These are phyloP conservation scores for Phoxinus dragarum DNA, from an alignment of 2,797 vertebrate genomes.

Conservation along the genomic window DNA sequence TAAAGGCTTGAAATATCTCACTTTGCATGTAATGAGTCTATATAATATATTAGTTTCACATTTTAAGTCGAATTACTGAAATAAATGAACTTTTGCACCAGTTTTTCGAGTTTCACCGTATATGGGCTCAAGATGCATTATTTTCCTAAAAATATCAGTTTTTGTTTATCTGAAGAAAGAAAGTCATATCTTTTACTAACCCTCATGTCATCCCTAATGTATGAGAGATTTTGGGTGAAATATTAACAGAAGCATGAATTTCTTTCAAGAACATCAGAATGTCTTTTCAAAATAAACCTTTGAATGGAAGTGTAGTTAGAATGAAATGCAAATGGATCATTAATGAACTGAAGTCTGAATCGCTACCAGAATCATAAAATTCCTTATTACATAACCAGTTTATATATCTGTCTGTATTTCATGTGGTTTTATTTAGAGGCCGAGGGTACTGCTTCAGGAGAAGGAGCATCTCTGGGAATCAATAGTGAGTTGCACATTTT, in stretches of 20 bases:
- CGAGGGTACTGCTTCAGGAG: slow-evolving; percentile 85
- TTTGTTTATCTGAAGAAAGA: too few relatives aligned
- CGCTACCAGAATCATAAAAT: background rate
- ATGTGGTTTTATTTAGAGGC: slow-evolving; percentile 79
- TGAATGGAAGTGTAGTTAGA: background rate
- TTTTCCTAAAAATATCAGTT: too few relatives aligned
- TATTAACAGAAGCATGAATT: background rate
- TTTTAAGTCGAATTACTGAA: too few relatives aligned
- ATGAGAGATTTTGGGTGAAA: too few relatives aligned
- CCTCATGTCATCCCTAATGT: too few relatives aligned
- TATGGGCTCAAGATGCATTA: too few relatives aligned
- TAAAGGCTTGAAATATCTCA: too few relatives aligned
- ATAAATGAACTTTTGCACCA: too few relatives aligned
- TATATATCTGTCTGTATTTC: background rate
- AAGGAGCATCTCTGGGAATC: slow-evolving; percentile 84
- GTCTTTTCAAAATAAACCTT: background rate
- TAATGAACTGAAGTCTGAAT: background rate
- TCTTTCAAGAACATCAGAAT: background rate
- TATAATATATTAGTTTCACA: too few relatives aligned
- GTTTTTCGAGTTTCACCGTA: too few relatives aligned
- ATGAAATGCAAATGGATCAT: background rate
- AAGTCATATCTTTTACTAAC: too few relatives aligned
- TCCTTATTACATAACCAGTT: background rate
- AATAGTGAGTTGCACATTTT: slow-evolving; percentile 85
- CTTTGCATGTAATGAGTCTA: too few relatives aligned